Evolutionary conservation across 2,113 vertebrate genomes (phyloP), one percentile per base, ranked within the genome.

Genomic region (Coturnix japonica): DNA sequence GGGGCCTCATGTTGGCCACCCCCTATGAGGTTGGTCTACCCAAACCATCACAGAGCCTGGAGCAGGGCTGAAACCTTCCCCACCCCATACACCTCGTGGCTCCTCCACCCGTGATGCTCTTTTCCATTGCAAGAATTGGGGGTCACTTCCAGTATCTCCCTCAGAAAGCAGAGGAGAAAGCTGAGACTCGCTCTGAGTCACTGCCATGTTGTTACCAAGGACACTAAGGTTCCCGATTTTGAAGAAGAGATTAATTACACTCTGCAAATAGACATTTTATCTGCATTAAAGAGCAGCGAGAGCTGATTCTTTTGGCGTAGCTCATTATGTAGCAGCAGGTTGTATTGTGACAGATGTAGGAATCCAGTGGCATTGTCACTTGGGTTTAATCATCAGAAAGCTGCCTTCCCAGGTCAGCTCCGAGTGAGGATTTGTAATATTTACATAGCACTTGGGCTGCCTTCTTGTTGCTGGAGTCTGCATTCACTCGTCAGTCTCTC

Each of bases 121-220:
- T 93, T 89, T 82, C 26, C 67, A 54, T 60, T 3, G 60, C 49
- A 80, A 19, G 64, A 85, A 81, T 87, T 83, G 39, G 88, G 91
- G 92, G 91, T 92, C 88, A 95, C 85, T 93, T 87, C 75, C 87
- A 91, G 51, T 41, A 83, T 41, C 41, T 77, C 1, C 0, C 89
- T 91, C 57, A 63, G 87, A 85, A 90, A 74, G 13, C 72, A 92
- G 72, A 67, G 76, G 79, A 69, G 83, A 81, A 72, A 93, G 78
- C 71, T 4, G 61, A 85, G 95, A 69, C 0, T 1, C 47, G 85
- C 80, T 93, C 92, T 95, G 94, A 95, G 84, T 95, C 95, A 96
- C 64, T 92, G 91, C 63, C 81, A 76, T 94, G 89, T 94, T 96
- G 96, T 96, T 95, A 96, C 93, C 94, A 96, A 94, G 94, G 95